Evolutionary conservation across 2,888 invertebrate species (phyloP), one percentile per base, ranked within the genome.

Genomic region (Hesperia comma): DNA sequence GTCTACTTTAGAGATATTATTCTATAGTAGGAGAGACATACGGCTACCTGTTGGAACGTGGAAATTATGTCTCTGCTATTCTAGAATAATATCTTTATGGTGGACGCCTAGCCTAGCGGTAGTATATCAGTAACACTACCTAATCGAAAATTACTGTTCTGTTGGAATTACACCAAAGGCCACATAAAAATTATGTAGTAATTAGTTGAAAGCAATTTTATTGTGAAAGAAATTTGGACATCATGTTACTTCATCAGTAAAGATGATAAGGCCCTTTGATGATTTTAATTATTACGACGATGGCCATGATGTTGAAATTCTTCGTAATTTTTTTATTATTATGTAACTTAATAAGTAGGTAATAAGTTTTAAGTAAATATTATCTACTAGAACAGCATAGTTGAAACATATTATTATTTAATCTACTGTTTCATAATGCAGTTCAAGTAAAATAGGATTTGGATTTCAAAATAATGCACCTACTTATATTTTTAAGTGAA

Each of bases 211-310:
- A 15, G 17, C 43, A 46, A 7, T n/a, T n/a, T n/a, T n/a, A n/a
- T 43, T 63, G 55, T 55, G 19, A 63, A 62, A 55, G 62, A 55
- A 6, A 53, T 61, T 53, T 54, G 32, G 21, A 53, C 19, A 40
- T 21, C 32, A 62, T 55, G 17, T 32, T 15, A 19, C 10, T 17
- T 61, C 26, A 26, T 26, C 26, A 26, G 26, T 26, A 26, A 5
- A 26, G 26, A 26, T 12, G 7, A 60, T 40, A 14, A 37, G 12
- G 37, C 10, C 37, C 12, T 37, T 8, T 33, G 33, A 12, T 37
- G 37, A 37, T 37, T 37, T 37, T 37, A 8, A 7, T 37, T 10
- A 37, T 37, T 7, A 37, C 12, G 8, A 10, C 3, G 8, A 37
- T 37, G 12, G 37, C 15, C 43, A 17, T 40, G 63, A 51, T 63